A percentile compares a stretch with the other conserved stretches of the same genome.
These are phyloP conservation scores for Ctenodactylus gundi DNA, from an alignment of 2,113 vertebrate genomes.

Conservation along the genomic window DNA sequence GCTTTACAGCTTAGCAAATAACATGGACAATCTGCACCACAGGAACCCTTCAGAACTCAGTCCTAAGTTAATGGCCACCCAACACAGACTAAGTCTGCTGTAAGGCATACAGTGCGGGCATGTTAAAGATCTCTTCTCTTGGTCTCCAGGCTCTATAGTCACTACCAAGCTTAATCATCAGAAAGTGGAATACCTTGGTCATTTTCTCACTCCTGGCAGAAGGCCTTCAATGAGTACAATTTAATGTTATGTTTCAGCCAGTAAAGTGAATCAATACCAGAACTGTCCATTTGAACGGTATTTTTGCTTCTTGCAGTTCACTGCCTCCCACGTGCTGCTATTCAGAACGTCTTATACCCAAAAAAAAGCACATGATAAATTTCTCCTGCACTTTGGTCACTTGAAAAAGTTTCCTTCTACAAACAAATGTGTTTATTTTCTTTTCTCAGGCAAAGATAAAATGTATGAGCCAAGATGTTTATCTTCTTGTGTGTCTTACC, in stretches of 20 bases:
- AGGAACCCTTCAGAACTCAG: constrained; percentile 24
- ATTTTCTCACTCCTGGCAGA: constrained; percentile 48
- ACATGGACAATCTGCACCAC: not conserved
- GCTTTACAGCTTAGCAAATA: constrained; percentile 48
- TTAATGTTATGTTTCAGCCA: constrained; percentile 62
- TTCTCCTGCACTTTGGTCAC: constrained; percentile 34
- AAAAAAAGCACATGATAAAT: constrained; percentile 50
- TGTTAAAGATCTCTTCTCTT: constrained; percentile 15
- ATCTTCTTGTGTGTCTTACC: constrained; percentile 15
- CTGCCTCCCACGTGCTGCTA: constrained; percentile 45
- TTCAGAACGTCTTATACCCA: constrained; percentile 44
- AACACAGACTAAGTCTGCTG: constrained; percentile 21
- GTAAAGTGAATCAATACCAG: constrained; percentile 68
- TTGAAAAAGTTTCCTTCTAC: constrained; percentile 47
- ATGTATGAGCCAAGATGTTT: constrained; percentile 27
- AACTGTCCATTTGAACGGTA: constrained; percentile 40
- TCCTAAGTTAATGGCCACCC: constrained; percentile 40
- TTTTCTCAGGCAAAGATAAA: constrained; percentile 38
- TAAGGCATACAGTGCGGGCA: constrained; percentile 12
- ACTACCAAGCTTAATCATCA: constrained; percentile 63
- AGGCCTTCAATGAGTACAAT: constrained; percentile 42
- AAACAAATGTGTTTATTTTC: constrained; percentile 53
- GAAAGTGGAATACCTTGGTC: constrained; percentile 39
- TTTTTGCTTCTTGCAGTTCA: constrained; percentile 59
- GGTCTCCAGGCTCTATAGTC: not conserved